Evolutionary conservation across 2,797 vertebrate genomes (phyloP), one percentile per base, ranked within the genome.

Genomic region (Capromys pilorides): DNA sequence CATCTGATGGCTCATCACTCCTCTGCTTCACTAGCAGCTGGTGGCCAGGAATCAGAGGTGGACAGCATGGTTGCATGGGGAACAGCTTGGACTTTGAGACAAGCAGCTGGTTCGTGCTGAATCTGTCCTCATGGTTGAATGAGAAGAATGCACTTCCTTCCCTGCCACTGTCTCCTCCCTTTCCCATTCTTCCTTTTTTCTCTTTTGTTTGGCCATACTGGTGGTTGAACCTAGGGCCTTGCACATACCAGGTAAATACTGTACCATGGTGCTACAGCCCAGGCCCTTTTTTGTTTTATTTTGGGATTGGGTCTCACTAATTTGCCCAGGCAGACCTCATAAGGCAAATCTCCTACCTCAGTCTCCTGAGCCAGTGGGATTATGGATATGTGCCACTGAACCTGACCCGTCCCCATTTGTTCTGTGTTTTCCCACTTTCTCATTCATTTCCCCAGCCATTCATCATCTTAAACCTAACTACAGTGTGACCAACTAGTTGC

Each of bases 391-490:
- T 31, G 73, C 22, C 26, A 8, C 41, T 31, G 41, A 28, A 1
- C 41, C 73, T 31, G 73, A 28, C 10, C 31, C 28, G 62, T 4
- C 36, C 36, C 19, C 39, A 28, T 24, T 69, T 45, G n/a, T 64
- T 59, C 26, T 91, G 39, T 86, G 45, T 79, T 59, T 22, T 26
- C 14, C 36, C 33, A 41, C 39, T 54, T 61, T 9, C 24, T 49
- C 24, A 36, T 26, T 39, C 22, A 10, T 24, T 33, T 91, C 7
- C 45, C 28, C 36, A 75, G 61, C 6, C 8, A 77, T 67, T 73
- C 64, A 61, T 87, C 79, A 61, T 21, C 26, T 90, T 81, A 88
- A 96, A 45, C 19, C n/a, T 89, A 71, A 69, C 77, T 67, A 71
- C 67, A n/a, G 59, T 71, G 33, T 39, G 75, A 66, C 36, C 61